Evolutionary conservation across 2,888 invertebrate species (phyloP).

Genomic region (Drosophila pseudotalamancana): DNA sequence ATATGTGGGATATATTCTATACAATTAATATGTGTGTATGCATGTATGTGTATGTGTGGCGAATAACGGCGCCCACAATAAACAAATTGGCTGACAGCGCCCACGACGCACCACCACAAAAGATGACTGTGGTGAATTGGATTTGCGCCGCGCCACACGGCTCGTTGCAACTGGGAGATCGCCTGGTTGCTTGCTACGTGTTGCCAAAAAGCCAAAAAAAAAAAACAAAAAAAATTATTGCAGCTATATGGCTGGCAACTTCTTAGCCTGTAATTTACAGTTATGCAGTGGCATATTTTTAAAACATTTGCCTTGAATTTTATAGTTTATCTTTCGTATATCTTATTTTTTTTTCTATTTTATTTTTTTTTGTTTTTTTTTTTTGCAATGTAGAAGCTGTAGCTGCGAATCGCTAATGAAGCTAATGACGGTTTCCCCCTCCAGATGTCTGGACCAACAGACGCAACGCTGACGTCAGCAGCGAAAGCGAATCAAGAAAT

Average conservation of each 20-base stretch:
- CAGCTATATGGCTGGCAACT: slow-evolving; percentile 31
- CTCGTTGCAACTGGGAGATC: slow-evolving; percentile 53
- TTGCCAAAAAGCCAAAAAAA: slow-evolving; percentile 40
- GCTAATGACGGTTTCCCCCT: slow-evolving; percentile 30
- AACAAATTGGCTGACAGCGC: slow-evolving; percentile 72
- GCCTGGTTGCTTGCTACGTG: too few relatives aligned
- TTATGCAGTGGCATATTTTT: slow-evolving; percentile 64
- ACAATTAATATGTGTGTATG: not conserved
- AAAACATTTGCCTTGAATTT: slow-evolving; percentile 71
- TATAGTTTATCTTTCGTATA: slow-evolving; percentile 3
- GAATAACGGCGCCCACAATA: slow-evolving; percentile 67
- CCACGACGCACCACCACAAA: slow-evolving; percentile 54
- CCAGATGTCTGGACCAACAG: not conserved
- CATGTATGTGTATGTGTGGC: slow-evolving; percentile 8
- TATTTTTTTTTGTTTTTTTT: not conserved
- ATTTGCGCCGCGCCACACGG: slow-evolving; percentile 55
- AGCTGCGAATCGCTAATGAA: slow-evolving; percentile 19
- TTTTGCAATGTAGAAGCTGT: slow-evolving; percentile 41
- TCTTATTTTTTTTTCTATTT: not conserved
- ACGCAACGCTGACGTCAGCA: slow-evolving; percentile 49
- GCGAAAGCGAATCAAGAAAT: slow-evolving; percentile 27
- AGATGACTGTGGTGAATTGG: slow-evolving; percentile 71
- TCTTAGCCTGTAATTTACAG: slow-evolving; percentile 56
- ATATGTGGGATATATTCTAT: not conserved
- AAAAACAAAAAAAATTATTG: slow-evolving; percentile 12